These are phyloP conservation scores for Melieria crassipennis DNA, from an alignment of 2,888 invertebrate genomes.

Conservation along the genomic window DNA sequence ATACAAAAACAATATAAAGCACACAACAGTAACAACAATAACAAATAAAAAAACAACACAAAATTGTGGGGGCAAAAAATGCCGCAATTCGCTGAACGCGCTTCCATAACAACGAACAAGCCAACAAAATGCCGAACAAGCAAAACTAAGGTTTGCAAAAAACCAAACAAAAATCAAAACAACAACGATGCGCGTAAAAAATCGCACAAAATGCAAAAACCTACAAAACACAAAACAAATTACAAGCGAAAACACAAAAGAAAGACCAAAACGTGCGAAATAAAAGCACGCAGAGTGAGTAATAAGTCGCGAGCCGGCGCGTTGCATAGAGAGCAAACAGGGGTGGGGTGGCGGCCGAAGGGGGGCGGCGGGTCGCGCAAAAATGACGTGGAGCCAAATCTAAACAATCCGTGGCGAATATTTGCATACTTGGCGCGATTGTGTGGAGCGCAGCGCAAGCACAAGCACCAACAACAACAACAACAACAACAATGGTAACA, in stretches of 20 bases:
- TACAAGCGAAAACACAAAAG: too few species aligned
- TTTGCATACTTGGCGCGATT: slow-evolving; percentile 7
- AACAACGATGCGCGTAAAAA: background rate
- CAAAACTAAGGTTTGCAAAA: slow-evolving; percentile 13
- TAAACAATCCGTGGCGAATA: slow-evolving; percentile 10
- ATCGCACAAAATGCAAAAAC: too few species aligned
- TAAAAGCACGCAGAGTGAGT: slow-evolving; percentile 23
- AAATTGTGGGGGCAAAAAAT: background rate
- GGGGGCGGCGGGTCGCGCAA: background rate
- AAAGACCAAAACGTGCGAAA: background rate
- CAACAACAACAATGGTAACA: slow-evolving; percentile 5
- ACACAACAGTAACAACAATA: background rate
- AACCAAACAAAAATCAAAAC: slow-evolving; percentile 22
- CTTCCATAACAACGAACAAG: background rate
- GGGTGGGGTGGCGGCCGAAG: slow-evolving; percentile 11
- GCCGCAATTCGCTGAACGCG: background rate
- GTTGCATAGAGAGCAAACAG: background rate
- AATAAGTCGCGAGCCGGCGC: background rate
- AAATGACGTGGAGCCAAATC: slow-evolving; percentile 19
- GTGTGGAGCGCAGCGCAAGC: background rate
- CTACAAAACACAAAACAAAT: too few species aligned
- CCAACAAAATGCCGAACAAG: slow-evolving; percentile 20
- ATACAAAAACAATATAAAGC: background rate
- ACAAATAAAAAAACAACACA: background rate
- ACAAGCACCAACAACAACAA: background rate